Evolutionary conservation across 2,888 invertebrate genomes (phyloP), one percentile per base, ranked within the genome.

Genomic region (Spilosoma lubricipeda): DNA sequence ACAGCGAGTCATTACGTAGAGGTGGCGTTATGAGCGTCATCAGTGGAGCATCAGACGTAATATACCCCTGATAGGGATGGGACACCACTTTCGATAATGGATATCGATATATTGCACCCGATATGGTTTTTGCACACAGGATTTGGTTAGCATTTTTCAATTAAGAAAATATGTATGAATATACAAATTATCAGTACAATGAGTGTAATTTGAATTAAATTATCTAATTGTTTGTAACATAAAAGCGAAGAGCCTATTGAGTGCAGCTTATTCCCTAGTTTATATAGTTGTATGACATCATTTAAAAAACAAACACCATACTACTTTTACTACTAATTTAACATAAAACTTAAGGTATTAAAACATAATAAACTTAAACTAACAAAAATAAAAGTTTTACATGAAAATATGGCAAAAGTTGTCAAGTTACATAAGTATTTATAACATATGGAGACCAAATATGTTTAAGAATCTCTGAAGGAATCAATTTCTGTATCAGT

Each of bases 61-160:
- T 88, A 89, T 88, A 88, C 87, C 84, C 80, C 67, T 4, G 67
- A 70, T 85, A 88, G 87, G 67, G 85, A 70, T 82, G 87, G 77
- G 79, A 74, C 8, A 18, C 0, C 18, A n/a, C 33, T 33, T 33
- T 67, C n/a, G 13, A 72, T 72, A 42, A 74, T 70, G 11, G 7
- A 13, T 82, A 75, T 84, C 79, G 80, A 80, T 30, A 56, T 0
- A 56, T n/a, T 56, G 7, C 4, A 3, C n/a, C 27, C n/a, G n/a
- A 56, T 3, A 11, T 56, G 4, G 3, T 2, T 27, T 13, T 0
- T n/a, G 27, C 3, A 63, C 15, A 5, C 30, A 27, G 59, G 9
- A 63, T 15, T n/a, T 9, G 5, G 48, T 20, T 20, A 18, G 48
- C 18, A 4, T 36, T 11, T 39, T 52, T 52, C 3, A 52, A 52